Conservation (phyloP, 2,797 vertebrate genomes). For the Chaunax sp. region DNA sequence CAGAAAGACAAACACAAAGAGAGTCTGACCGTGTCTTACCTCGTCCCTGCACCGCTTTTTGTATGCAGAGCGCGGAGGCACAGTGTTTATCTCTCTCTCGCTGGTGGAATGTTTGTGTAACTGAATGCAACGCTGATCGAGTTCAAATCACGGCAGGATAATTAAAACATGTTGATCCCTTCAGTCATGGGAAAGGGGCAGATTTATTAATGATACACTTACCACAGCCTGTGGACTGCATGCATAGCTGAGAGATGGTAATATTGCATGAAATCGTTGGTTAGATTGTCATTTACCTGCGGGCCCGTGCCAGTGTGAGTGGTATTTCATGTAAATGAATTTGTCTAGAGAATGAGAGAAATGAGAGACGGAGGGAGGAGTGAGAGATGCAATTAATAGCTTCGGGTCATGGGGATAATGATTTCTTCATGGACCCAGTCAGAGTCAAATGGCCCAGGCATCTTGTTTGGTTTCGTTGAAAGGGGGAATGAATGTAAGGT, state of each 20-base stretch:
- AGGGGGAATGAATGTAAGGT: constrained; percentile 66
- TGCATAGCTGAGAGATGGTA: constrained; percentile 66
- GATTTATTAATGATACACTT: constrained; percentile 82
- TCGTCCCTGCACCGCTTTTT: constrained; percentile 49
- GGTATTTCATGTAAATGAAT: constrained; percentile 84
- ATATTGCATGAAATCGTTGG: constrained; percentile 78
- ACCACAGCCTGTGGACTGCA: constrained; percentile 56
- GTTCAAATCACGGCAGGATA: constrained; percentile 76
- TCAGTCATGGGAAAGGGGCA: constrained; percentile 76
- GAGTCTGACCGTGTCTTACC: constrained; percentile 57
- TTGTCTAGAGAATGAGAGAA: constrained; percentile 76
- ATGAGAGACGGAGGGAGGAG: constrained; percentile 77
- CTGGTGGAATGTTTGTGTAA: constrained; percentile 76
- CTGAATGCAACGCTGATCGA: constrained; percentile 72
- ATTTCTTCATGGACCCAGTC: constrained; percentile 82
- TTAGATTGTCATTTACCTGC: constrained; percentile 80
- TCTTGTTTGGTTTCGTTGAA: constrained; percentile 45
- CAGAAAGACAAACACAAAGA: constrained; percentile 41
- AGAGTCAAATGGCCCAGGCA: constrained; percentile 78
- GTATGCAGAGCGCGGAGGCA: constrained; percentile 59
- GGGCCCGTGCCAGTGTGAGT: constrained; percentile 73
- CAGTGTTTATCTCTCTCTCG: constrained; percentile 69
- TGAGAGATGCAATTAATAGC: constrained; percentile 82
- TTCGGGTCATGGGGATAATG: constrained; percentile 82
- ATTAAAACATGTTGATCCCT: constrained; percentile 83